Evolutionary conservation across 2,113 vertebrate species (phyloP).

Genomic region (Cyprinodon brontotheroides): DNA sequence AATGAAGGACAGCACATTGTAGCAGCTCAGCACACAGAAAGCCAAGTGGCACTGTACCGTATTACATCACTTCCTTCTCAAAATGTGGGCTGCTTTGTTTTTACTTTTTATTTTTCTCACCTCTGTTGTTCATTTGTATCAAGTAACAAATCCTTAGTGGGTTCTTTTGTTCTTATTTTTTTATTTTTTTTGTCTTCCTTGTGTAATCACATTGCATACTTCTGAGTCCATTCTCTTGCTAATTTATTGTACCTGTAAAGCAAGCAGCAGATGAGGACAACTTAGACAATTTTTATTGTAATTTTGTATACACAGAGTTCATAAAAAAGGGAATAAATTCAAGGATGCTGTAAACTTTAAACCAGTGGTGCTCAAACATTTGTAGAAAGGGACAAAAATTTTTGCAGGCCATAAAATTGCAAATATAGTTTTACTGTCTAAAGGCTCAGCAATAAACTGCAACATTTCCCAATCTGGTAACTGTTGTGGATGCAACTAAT

Average conservation of each 20-base stretch:
- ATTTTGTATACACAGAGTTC: too few species aligned
- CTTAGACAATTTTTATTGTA: too few species aligned
- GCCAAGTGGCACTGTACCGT: slow-evolving; percentile 74
- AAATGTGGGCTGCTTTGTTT: slow-evolving; percentile 60
- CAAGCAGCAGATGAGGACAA: background rate
- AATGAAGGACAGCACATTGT: slow-evolving; percentile 70
- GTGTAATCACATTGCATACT: slow-evolving; percentile 83
- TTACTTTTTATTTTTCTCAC: slow-evolving; percentile 8
- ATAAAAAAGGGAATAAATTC: too few species aligned
- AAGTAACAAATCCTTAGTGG: slow-evolving; percentile 72
- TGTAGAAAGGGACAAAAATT: background rate
- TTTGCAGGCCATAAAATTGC: background rate
- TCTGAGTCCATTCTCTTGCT: slow-evolving; percentile 86
- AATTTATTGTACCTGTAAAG: slow-evolving; percentile 83
- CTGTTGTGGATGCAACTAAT: background rate
- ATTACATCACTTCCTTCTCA: slow-evolving; percentile 60
- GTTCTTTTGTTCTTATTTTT: slow-evolving; percentile 72
- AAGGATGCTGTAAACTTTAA: background rate
- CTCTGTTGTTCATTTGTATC: slow-evolving; percentile 67
- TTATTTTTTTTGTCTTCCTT: slow-evolving; percentile 61
- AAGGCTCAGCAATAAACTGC: too few species aligned
- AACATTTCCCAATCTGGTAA: background rate
- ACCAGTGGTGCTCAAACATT: background rate
- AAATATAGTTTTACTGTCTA: too few species aligned
- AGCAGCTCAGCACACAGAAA: slow-evolving; percentile 74